phyloP scores from a whole-genome alignment of 2,797 vertebrate genomes.

The Rhabdophis nuchalis region DNA sequence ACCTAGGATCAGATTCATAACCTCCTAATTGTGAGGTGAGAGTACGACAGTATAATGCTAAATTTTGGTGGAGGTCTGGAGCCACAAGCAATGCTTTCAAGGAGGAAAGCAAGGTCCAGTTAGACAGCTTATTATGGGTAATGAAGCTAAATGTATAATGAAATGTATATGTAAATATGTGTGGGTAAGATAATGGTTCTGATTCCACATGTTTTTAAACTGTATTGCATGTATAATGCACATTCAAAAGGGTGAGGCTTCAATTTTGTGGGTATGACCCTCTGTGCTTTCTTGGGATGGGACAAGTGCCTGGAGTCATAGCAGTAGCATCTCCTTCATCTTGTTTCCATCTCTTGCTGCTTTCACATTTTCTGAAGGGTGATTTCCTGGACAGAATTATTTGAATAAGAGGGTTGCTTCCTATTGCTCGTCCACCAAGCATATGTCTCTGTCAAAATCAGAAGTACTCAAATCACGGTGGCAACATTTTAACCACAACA shows the following conservation, averaged over 20 bases:
- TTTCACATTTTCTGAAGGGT: constrained; percentile 43
- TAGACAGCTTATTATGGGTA: not conserved
- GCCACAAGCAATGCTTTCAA: not conserved
- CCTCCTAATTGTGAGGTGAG: not conserved
- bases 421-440: not conserved
- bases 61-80: not conserved
- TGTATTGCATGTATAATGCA: not conserved
- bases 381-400: not conserved
- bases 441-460: constrained; percentile 10
- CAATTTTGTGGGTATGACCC: not conserved
- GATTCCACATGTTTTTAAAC: not conserved
- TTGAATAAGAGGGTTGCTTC: constrained; percentile 4
- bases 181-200: not conserved
- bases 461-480: not conserved
- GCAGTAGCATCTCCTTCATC: constrained; percentile 42
- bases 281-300: constrained; percentile 31
- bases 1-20: not conserved
- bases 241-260: not conserved
- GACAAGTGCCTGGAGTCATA: constrained; percentile 47
- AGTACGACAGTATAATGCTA: not conserved
- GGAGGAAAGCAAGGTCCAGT: not conserved
- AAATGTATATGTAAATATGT: not conserved
- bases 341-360: constrained; percentile 37
- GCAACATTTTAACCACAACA: not conserved
- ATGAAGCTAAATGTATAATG: not conserved